Evolutionary conservation across 2,888 invertebrate genomes (phyloP), one percentile per base, ranked within the genome.

Genomic region (Parnassius orleans): DNA sequence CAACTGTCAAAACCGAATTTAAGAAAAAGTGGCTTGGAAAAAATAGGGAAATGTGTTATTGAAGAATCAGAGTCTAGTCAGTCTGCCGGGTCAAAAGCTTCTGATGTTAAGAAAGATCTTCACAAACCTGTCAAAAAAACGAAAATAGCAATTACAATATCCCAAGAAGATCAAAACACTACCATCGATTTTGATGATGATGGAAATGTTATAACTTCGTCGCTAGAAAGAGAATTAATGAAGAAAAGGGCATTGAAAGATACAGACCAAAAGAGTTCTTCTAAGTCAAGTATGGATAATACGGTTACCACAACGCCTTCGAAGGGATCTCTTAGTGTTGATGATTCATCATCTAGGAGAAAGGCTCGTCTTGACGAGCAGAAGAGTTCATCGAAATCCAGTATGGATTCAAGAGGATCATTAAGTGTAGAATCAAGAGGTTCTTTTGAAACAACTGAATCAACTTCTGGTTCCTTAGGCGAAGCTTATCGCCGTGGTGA

Each of bases 401-500:
- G 94, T 71, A 92, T 94, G 68, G 94, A 94, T 73, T 94, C 94
- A 0, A 92, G 92, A 72, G 93, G 93, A 33, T 94, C 94, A 1
- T 79, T 94, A 9, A 94, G 94, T 72, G 94, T 95, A 1, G 95
- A 95, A 76, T 95, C 95, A 0, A 92, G 94, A 68, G 95, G 95
- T 54, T 95, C 95, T 0, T 92, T 95, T 69, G 95, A 95, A 86
- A 92, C 90, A 5, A 95, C 95, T 0, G 95, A 95, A 81, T 95
- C 95, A 33, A 95, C 95, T 68, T 95, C 95, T 3, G 95, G 95
- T 0, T 95, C 95, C 58, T 83, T 95, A 64, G 95, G 95, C n/a
- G 93, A 94, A 62, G 95, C 94, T 15, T 94, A 93, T 69, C 88
- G 95, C 44, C 93, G 94, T 3, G 95, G 94, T 1, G 94, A 94